Evolutionary conservation across 2,797 vertebrate genomes (phyloP).

Genomic region (Artibeus lituratus): DNA sequence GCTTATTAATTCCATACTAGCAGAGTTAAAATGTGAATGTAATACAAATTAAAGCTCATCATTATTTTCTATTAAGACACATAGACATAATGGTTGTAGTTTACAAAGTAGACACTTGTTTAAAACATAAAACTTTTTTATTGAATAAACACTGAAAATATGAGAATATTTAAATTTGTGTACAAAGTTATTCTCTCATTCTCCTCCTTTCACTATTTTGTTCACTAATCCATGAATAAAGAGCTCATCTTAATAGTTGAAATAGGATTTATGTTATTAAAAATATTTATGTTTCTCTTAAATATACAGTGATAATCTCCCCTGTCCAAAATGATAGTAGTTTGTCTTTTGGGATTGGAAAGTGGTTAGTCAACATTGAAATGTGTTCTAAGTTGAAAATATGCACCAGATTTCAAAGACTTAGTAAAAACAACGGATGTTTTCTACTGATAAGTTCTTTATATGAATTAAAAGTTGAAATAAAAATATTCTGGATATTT

Average conservation of each 20-base stretch:
- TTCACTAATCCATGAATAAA: neutral
- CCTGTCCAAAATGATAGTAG: neutral
- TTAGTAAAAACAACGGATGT: neutral
- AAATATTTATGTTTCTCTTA: neutral
- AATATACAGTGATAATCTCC: neutral
- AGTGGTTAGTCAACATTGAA: neutral
- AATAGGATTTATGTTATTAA: neutral
- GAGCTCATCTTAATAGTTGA: neutral
- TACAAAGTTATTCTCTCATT: neutral
- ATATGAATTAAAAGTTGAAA: neutral
- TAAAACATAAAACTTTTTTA: neutral
- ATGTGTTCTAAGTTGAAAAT: neutral
- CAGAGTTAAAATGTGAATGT: slow-evolving; percentile 40
- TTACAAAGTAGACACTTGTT: neutral
- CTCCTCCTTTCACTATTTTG: neutral
- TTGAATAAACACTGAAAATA: neutral
- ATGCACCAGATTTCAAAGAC: neutral
- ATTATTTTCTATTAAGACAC: neutral
- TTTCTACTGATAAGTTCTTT: neutral
- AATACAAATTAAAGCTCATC: slow-evolving; percentile 17
- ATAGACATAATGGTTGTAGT: neutral
- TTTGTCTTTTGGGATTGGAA: neutral
- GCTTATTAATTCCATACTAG: slow-evolving; percentile 55
- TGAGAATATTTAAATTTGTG: neutral
- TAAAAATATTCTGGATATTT: neutral